Evolutionary conservation across 1,140 invertebrate species (phyloP).

Genomic region (Heliconius eleuchia): DNA sequence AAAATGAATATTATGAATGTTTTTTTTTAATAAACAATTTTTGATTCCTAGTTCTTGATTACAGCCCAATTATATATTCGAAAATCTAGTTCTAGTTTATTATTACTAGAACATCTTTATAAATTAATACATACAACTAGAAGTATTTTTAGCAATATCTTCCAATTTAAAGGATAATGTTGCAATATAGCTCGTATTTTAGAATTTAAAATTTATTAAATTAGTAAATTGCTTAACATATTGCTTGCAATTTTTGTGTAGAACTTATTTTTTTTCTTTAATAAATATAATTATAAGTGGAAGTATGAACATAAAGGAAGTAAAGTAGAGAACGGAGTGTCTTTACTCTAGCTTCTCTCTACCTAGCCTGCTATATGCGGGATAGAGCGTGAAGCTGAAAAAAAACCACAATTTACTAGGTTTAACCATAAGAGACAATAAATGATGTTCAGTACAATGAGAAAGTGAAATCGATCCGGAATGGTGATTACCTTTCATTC

Average conservation of each 20-base stretch:
- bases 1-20: neutral
- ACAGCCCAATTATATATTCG: neutral
- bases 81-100: neutral
- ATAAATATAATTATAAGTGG: too few relatives aligned
- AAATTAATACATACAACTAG: neutral
- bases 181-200: neutral
- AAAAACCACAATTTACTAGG: neutral
- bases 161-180: slow-evolving; percentile 4
- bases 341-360: too few relatives aligned
- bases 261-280: neutral
- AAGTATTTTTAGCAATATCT: neutral
- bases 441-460: neutral
- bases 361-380: too few relatives aligned
- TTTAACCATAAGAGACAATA: neutral
- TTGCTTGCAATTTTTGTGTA: neutral
- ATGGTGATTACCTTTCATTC: neutral
- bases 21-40: neutral
- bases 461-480: slow-evolving; percentile 33
- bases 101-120: neutral
- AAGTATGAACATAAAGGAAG: too few relatives aligned
- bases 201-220: neutral
- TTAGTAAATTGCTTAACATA: neutral
- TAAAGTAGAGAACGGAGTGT: too few relatives aligned
- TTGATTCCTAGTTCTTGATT: neutral
- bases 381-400: neutral